Conservation (phyloP, 2,888 invertebrate species). For the Coenonympha arcania region DNA sequence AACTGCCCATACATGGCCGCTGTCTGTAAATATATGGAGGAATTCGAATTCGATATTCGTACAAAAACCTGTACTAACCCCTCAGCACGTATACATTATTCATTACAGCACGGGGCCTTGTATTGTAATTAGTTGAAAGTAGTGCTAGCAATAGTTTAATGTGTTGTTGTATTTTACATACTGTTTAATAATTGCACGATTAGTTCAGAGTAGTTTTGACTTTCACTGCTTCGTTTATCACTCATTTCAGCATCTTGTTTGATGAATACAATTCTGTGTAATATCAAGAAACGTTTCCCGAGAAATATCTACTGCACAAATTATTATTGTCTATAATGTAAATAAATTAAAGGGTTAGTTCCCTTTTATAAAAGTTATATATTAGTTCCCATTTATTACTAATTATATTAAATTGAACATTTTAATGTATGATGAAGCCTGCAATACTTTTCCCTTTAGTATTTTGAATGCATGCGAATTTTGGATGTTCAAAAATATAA, state of each 20-base stretch:
- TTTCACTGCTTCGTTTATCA: background rate
- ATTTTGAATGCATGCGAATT: conserved; percentile 3
- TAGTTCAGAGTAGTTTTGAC: background rate
- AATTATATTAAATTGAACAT: too few relatives aligned
- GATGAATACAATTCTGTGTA: background rate
- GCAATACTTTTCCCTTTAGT: background rate
- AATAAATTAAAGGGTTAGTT: too few relatives aligned
- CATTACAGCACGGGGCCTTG: conserved; percentile 28
- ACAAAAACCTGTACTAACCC: too few relatives aligned
- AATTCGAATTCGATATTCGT: too few relatives aligned
- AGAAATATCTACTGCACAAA: too few relatives aligned
- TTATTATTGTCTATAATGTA: background rate
- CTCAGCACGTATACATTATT: too few relatives aligned
- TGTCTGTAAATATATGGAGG: too few relatives aligned
- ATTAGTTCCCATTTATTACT: too few relatives aligned
- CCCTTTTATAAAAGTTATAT: too few relatives aligned
- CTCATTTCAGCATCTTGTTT: background rate
- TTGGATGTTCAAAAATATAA: background rate
- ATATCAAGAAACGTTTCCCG: too few relatives aligned
- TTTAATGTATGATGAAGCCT: too few relatives aligned
- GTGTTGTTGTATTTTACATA: background rate
- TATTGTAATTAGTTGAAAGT: conserved; percentile 7
- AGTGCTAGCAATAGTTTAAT: background rate
- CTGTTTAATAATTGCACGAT: background rate
- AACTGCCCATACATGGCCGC: too few relatives aligned